Evolutionary conservation across 2,888 invertebrate species (phyloP).

Genomic region (Leptogaster cylindrica): DNA sequence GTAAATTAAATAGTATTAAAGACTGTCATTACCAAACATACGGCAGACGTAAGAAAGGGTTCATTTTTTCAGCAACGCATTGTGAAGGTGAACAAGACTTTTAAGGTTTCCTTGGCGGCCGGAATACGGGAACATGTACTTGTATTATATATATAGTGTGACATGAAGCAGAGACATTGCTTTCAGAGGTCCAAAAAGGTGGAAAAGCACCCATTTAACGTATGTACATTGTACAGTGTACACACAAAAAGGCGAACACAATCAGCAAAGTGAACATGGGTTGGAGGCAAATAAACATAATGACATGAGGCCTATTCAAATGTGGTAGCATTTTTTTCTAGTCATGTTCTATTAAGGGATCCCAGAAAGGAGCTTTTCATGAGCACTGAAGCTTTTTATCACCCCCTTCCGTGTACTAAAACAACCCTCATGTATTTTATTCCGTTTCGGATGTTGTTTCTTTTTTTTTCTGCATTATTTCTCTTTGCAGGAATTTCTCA

Average conservation of each 20-base stretch:
- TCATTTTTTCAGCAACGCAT: not conserved
- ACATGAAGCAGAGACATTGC: not conserved
- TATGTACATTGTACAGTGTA: slow-evolving; percentile 12
- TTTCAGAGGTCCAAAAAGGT: slow-evolving; percentile 1
- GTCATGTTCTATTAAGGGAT: slow-evolving; percentile 41
- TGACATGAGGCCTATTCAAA: slow-evolving; percentile 43
- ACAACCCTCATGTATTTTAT: not conserved
- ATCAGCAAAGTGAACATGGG: slow-evolving; percentile 39
- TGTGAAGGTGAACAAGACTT: slow-evolving; percentile 11
- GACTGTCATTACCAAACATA: slow-evolving; percentile 32
- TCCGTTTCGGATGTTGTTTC: not conserved
- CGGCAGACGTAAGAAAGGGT: not conserved
- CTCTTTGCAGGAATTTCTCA: not conserved
- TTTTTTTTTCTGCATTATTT: not conserved
- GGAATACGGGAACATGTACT: slow-evolving; percentile 8
- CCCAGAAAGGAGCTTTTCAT: slow-evolving; percentile 21
- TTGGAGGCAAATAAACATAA: slow-evolving; percentile 46
- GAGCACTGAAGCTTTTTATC: slow-evolving; percentile 17
- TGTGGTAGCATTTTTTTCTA: slow-evolving; percentile 41
- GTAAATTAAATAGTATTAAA: slow-evolving; percentile 34
- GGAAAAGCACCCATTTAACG: slow-evolving; percentile 27
- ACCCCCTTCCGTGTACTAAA: not conserved
- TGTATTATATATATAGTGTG: too few relatives aligned
- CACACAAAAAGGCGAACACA: slow-evolving; percentile 35
- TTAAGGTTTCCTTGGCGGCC: not conserved